Evolutionary conservation across 2,888 invertebrate genomes (phyloP), one percentile per base, ranked within the genome.

Genomic region (Orthosia cruda): DNA sequence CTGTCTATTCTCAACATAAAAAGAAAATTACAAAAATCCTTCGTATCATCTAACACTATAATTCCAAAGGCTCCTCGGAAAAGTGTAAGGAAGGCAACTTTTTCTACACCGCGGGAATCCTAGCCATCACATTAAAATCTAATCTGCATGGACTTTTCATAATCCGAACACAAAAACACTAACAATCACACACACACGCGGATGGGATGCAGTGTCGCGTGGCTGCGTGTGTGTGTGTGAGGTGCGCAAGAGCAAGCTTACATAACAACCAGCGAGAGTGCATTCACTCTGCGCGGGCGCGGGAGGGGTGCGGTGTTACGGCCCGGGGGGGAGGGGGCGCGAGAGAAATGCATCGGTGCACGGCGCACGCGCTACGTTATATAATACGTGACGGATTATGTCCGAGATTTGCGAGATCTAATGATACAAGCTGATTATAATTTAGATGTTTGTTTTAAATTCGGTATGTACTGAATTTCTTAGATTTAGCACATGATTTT

Each of bases 181-280:
- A 81, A 81, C 83, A 87, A 89, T 88, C 88, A 87, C 85, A 72
- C 91, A 89, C 92, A 88, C 79, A 84, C 78, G 76, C 81, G 32
- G 40, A 40, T 50, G 55, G 18, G 58, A 63, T 65, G 72, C 78
- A 74, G 75, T 83, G 83, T 83, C 83, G 83, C 75, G 61, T 72
- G 75, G 58, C 20, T 69, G 59, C 67, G 68, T 77, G 61, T 81
- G 87, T 87, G 88, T 91, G 92, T 84, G 89, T 85, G 73, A 70
- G 71, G 89, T 84, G 83, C 87, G 86, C 87, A 90, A 88, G 85
- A 87, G 89, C 87, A 85, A 77, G 91, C 91, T 96, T 95, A 95
- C 94, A 92, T 95, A 96, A 96, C 93, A 90, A 80, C 82, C 85
- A 90, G 92, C 94, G 94, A 94, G 95, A 95, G 96, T 95, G 96